phyloP scores from a whole-genome alignment of 2,797 vertebrate species.

The Meda fulgida region DNA sequence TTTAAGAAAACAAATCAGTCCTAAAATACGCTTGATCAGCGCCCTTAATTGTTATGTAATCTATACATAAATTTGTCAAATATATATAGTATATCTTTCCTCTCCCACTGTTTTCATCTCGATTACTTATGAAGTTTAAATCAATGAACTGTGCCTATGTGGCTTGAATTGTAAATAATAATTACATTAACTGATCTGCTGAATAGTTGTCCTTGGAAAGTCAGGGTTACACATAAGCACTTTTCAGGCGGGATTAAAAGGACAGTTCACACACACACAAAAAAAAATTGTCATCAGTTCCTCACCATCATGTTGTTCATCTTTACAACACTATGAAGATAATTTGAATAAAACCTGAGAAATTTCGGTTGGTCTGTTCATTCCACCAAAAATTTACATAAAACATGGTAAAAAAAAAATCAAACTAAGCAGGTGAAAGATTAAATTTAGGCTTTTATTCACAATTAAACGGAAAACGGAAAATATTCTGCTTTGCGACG shows the following conservation, averaged over 20 bases:
- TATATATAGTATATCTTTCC: not conserved
- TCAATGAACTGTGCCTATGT: not conserved
- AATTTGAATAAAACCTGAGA: not conserved
- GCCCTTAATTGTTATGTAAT: not conserved
- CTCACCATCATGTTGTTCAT: too few species aligned
- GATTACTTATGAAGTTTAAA: not conserved
- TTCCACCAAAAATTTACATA: too few species aligned
- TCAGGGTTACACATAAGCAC: not conserved
- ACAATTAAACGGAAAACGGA: too few species aligned
- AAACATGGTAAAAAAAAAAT: too few species aligned
- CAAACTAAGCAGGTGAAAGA: not conserved
- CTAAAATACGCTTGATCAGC: not conserved
- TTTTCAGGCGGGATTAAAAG: not conserved
- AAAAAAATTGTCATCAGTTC: too few species aligned
- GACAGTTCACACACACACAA: not conserved
- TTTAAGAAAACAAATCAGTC: slow-evolving; percentile 17
- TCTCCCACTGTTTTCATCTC: not conserved
- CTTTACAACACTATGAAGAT: too few species aligned
- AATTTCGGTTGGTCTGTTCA: not conserved
- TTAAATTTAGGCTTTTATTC: too few species aligned
- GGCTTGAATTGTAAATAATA: not conserved
- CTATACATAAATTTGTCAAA: not conserved
- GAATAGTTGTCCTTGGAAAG: not conserved
- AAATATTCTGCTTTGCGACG: too few species aligned
- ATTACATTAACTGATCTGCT: not conserved